Evolutionary conservation across 2,888 invertebrate species (phyloP).

Genomic region (Torymus tubicola): DNA sequence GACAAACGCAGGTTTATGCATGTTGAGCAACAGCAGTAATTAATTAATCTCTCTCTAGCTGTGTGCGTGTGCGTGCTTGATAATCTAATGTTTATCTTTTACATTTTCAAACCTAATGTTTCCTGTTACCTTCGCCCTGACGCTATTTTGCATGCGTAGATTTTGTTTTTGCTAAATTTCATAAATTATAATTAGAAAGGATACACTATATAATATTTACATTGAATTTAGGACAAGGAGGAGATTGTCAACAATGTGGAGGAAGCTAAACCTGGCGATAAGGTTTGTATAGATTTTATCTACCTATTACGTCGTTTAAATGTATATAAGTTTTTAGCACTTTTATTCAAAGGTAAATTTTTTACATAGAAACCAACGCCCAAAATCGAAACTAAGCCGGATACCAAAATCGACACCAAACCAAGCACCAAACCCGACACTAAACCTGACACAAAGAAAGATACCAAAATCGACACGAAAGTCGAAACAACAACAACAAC

Average conservation of each 20-base stretch:
- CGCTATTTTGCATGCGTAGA: not conserved
- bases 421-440: constrained; percentile 19
- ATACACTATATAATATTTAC: not conserved
- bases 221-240: constrained; percentile 65
- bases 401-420: constrained; percentile 29
- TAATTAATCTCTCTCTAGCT: constrained; percentile 24
- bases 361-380: constrained; percentile 53
- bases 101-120: not conserved
- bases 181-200: not conserved
- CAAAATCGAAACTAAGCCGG: constrained; percentile 47
- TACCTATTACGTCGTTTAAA: not conserved
- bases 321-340: not conserved
- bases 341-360: constrained; percentile 3
- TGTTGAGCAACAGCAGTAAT: constrained; percentile 20
- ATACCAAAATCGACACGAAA: constrained; percentile 29
- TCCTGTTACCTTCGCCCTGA: not conserved
- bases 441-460: constrained; percentile 36
- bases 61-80: not conserved
- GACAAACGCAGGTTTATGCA: constrained; percentile 42
- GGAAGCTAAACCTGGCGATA: constrained; percentile 66
- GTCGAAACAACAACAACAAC: constrained; percentile 14
- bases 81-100: not conserved
- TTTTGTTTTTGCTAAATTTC: not conserved
- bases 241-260: constrained; percentile 72
- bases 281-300: constrained; percentile 63